A percentile compares a stretch with the other conserved stretches of the same genome.
Conservation (phyloP, 53 echinoderm and acorn worm species). For the Henricia sp. region DNA sequence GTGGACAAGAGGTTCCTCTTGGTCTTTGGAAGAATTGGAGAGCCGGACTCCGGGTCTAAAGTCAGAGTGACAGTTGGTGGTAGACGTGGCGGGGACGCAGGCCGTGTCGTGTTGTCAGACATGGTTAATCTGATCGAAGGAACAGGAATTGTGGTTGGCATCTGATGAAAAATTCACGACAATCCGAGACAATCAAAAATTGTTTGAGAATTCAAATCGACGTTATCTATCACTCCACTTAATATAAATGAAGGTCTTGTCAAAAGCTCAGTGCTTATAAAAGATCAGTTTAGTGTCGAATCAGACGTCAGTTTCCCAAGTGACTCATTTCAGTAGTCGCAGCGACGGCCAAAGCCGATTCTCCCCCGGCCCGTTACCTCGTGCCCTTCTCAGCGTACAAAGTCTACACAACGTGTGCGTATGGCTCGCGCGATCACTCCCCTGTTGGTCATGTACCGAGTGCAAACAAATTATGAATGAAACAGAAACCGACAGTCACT, state of each 20-base stretch:
- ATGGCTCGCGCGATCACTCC: background rate
- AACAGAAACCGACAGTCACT: background rate
- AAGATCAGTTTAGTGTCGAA: background rate
- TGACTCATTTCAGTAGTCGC: slow-evolving; percentile 27
- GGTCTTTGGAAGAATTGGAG: slow-evolving; percentile 40
- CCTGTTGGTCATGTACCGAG: slow-evolving; percentile 1
- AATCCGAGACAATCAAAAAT: background rate
- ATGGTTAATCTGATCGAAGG: slow-evolving; percentile 26
- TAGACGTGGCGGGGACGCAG: background rate
- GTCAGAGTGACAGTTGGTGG: slow-evolving; percentile 37
- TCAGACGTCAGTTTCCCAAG: background rate
- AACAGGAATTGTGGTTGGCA: background rate
- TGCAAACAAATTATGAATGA: slow-evolving; percentile 48
- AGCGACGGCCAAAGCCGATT: background rate
- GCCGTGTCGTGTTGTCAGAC: slow-evolving; percentile 7
- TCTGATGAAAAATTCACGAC: background rate
- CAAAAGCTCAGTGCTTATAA: too few relatives aligned
- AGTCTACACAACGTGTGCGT: background rate
- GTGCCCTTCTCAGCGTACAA: background rate
- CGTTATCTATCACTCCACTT: background rate
- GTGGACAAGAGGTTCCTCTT: slow-evolving; percentile 61
- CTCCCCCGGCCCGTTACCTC: background rate
- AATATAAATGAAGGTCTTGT: too few relatives aligned
- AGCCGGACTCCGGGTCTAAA: background rate
- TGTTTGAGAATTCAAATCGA: background rate